phyloP scores from a whole-genome alignment of 2,113 vertebrate genomes.

The Gracilinanus agilis region DNA sequence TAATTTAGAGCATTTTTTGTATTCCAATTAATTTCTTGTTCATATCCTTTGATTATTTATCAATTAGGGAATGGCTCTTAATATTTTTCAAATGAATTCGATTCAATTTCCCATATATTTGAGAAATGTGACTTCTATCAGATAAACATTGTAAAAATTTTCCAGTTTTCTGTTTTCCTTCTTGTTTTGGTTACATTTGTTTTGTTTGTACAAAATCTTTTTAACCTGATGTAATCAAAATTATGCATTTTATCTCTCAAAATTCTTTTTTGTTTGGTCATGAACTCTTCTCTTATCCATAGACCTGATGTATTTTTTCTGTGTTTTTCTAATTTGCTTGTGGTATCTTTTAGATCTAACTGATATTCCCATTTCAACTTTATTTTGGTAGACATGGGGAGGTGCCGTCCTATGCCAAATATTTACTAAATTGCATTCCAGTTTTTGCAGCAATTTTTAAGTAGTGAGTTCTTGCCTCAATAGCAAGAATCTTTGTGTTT shows the following conservation, averaged over 20 bases:
- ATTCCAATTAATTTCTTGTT: no score
- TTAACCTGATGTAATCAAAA: neutral
- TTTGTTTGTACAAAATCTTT: neutral
- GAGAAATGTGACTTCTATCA: no score
- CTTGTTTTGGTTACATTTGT: neutral
- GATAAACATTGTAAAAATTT: neutral
- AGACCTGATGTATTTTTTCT: neutral
- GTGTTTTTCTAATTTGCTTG: neutral
- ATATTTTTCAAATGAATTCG: neutral
- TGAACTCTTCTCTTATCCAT: neutral
- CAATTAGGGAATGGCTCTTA: no score
- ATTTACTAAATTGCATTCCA: neutral
- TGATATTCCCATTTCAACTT: neutral
- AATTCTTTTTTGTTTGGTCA: neutral
- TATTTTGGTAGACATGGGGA: neutral
- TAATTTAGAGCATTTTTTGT: no score
- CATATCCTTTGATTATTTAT: no score
- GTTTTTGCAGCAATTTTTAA: neutral
- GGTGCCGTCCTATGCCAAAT: neutral
- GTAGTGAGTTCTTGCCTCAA: neutral
- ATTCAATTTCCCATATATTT: neutral
- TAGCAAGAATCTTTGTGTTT: neutral
- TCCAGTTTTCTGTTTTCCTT: neutral
- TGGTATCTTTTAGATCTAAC: neutral
- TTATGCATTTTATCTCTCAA: neutral